phyloP scores from a whole-genome alignment of 2,888 invertebrate species.

The Drosophila fungiperda region DNA sequence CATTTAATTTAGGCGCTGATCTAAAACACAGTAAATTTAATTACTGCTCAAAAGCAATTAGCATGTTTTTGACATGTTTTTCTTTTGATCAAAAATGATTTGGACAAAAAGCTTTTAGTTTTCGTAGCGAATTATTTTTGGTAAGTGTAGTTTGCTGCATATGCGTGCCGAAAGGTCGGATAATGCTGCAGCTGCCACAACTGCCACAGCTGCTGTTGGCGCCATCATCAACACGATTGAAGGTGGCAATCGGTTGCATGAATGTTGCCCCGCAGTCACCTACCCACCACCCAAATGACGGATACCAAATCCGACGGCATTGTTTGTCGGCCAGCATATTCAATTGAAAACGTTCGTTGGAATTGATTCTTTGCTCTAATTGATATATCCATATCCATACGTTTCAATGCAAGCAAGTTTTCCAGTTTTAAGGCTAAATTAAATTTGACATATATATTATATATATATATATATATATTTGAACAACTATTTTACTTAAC shows the following conservation, averaged over 20 bases:
- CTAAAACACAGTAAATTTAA: too few relatives aligned
- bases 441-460: neutral
- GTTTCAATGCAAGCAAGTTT: neutral
- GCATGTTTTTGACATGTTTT: neutral
- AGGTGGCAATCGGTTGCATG: neutral
- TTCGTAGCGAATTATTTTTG: neutral
- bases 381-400: neutral
- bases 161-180: constrained; percentile 36
- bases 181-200: constrained; percentile 2
- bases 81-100: neutral
- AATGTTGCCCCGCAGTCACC: constrained; percentile 14
- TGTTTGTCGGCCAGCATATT: constrained; percentile 23
- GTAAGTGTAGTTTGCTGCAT: neutral
- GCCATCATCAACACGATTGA: constrained; percentile 8
- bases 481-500: neutral
- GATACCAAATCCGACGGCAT: constrained; percentile 59
- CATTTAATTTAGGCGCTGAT: too few relatives aligned
- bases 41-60: neutral
- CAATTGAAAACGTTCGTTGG: constrained; percentile 10
- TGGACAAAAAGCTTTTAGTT: too few relatives aligned
- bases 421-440: neutral
- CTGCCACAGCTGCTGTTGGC: neutral
- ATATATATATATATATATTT: too few relatives aligned
- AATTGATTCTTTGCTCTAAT: neutral
- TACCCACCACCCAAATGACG: constrained; percentile 7